A percentile compares a stretch with the other conserved stretches of the same genome.
These are phyloP conservation scores for Drosophila cognata DNA, from an alignment of 2,888 invertebrate species.

Conservation along the genomic window DNA sequence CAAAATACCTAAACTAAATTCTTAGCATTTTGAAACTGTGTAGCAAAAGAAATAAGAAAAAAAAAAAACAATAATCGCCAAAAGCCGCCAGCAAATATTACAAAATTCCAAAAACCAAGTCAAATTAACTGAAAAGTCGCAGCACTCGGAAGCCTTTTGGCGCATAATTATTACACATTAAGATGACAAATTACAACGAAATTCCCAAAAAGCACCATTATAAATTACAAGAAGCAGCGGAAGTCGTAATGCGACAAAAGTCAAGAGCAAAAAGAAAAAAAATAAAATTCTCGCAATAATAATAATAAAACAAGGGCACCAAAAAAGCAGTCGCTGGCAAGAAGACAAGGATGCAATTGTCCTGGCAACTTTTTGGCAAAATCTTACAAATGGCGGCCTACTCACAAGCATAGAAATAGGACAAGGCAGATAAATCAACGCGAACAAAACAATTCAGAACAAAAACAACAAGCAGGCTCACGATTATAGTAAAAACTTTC, in stretches of 20 bases:
- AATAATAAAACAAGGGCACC: constrained; percentile 44
- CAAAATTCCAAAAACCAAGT: constrained; percentile 25
- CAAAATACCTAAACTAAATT: constrained; percentile 20
- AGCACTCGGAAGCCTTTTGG: constrained; percentile 57
- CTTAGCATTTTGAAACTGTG: constrained; percentile 25
- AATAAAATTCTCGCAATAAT: constrained; percentile 31
- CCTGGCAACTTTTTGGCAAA: constrained; percentile 74
- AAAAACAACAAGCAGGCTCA: constrained; percentile 39
- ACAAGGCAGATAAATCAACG: constrained; percentile 73
- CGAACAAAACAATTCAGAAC: constrained; percentile 59
- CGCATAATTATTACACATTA: constrained; percentile 77
- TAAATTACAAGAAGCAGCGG: constrained; percentile 78
- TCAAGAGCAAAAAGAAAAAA: constrained; percentile 59
- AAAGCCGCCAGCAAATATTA: constrained; percentile 3
- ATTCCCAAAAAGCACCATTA: constrained; percentile 69
- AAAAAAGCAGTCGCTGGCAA: constrained; percentile 56
- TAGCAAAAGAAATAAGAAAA: background rate
- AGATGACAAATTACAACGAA: constrained; percentile 74
- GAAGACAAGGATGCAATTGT: constrained; percentile 63
- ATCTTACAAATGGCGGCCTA: constrained; percentile 78
- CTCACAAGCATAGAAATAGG: constrained; percentile 64
- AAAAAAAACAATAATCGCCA: background rate
- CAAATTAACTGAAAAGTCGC: constrained; percentile 50
- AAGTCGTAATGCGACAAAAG: constrained; percentile 80
- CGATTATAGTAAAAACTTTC: constrained; percentile 62